Evolutionary conservation across 2,888 invertebrate genomes (phyloP), one percentile per base, ranked within the genome.

Genomic region (Mactromeris polynyma): DNA sequence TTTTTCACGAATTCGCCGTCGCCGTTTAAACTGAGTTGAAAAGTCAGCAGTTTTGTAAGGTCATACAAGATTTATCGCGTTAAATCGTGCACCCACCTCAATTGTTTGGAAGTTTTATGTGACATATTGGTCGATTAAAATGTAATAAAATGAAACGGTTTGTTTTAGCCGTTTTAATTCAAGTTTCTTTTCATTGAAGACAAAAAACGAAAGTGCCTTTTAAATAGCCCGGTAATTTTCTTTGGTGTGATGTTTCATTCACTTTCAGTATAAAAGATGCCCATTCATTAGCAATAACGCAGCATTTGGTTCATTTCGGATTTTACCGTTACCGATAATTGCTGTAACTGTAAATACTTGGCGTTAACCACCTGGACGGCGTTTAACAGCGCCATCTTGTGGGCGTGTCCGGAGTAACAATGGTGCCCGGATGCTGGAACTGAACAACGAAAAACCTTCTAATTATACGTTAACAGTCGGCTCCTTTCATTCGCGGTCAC

Each of bases 401-500:
- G 85, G 90, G 87, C 87, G 87, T 33, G 26, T 58, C 42, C 51
- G 51, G 17, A 4, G 73, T 36, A 73, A 84, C 81, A 87, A 88
- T 81, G 73, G 77, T 33, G 54, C 40, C 81, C 40, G 58, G 81
- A 69, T 77, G 40, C 77, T 84, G 11, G 38, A 14, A 42, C 51
- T 36, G 58, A 64, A 51, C 81, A 84, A 81, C 84, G 79, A 26
- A 54, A 83, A 69, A 42, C 84, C 78, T 54, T 26, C 73, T 78
- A 84, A 78, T 84, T 78, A 78, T 78, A 77, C 31, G 46, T 46
- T 73, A 54, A 77, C 84, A 54, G 77, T 84, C 54, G 81, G 80
- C 2, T 85, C 88, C 83, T 77, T 86, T 87, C 89, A 87, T 54
- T 80, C 51, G 87, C 85, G 91, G 91, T 89, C 90, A 87, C 83